phyloP scores from a whole-genome alignment of 2,797 vertebrate species.

The Chrosomus eos region DNA sequence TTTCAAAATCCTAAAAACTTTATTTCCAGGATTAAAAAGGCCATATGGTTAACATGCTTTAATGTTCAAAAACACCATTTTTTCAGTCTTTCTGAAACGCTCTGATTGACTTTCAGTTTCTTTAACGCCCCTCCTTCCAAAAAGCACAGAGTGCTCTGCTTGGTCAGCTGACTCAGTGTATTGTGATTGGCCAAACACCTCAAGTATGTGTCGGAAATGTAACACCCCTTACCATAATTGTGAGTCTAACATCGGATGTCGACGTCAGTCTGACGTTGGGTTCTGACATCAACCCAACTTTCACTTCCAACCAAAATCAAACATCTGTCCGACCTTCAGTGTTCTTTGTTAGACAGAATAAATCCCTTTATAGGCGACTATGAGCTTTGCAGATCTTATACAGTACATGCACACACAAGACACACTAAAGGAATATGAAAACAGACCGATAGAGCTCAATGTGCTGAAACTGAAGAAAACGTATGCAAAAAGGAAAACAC shows the following conservation, averaged over 20 bases:
- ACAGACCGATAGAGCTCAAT: background rate
- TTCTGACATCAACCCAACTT: too few relatives aligned
- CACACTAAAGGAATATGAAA: background rate
- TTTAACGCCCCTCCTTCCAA: background rate
- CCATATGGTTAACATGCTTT: background rate
- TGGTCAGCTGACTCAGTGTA: background rate
- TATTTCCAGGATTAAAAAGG: background rate
- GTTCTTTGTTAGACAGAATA: background rate
- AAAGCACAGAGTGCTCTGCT: background rate
- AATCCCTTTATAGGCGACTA: background rate
- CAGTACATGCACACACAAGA: too few relatives aligned
- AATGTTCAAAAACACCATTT: background rate
- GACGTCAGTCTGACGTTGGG: too few relatives aligned
- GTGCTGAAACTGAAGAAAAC: too few relatives aligned
- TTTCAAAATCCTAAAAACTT: background rate
- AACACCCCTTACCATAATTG: background rate
- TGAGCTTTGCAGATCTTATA: background rate
- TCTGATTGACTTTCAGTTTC: background rate
- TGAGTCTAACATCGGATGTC: too few relatives aligned
- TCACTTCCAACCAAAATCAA: too few relatives aligned
- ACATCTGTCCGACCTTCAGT: too few relatives aligned
- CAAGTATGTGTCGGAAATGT: background rate
- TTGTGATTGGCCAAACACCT: background rate
- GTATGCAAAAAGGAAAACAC: too few relatives aligned
- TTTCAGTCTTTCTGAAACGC: background rate